A percentile compares a stretch with the other conserved stretches of the same genome.
Evolutionary conservation across 2,797 vertebrate genomes (phyloP).

Genomic region (Momotus momota): DNA sequence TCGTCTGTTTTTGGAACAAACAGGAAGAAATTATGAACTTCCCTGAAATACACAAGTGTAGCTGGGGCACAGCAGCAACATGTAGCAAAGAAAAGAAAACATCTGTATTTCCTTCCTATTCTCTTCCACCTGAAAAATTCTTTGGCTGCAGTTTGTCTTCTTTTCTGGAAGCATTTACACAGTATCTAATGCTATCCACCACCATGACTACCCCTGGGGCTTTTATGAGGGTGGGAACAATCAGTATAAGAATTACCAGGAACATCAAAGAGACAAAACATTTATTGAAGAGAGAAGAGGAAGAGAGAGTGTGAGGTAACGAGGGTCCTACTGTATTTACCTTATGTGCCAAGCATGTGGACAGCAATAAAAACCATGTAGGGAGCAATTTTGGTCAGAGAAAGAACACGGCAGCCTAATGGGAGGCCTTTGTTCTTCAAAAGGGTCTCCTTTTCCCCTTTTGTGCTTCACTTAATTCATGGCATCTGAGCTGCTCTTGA

Average conservation of each 20-base stretch:
- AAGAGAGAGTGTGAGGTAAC: slow-evolving; percentile 72
- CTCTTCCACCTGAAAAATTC: slow-evolving; percentile 70
- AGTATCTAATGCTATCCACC: slow-evolving; percentile 62
- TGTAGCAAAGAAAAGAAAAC: slow-evolving; percentile 27
- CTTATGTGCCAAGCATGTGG: slow-evolving; percentile 79
- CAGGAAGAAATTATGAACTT: slow-evolving; percentile 39
- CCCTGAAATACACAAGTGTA: neutral
- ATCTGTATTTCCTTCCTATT: slow-evolving; percentile 45
- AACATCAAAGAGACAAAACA: slow-evolving; percentile 77
- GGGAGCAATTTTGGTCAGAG: slow-evolving; percentile 80
- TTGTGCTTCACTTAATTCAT: slow-evolving; percentile 84
- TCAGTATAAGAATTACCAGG: slow-evolving; percentile 75
- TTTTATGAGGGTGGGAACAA: slow-evolving; percentile 73
- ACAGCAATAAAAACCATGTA: slow-evolving; percentile 79
- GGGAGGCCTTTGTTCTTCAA: slow-evolving; percentile 84
- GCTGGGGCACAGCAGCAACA: neutral
- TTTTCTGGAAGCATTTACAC: slow-evolving; percentile 71
- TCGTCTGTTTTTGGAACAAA: slow-evolving; percentile 29
- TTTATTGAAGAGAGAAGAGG: slow-evolving; percentile 66
- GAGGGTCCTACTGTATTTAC: slow-evolving; percentile 80
- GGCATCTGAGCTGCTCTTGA: slow-evolving; percentile 85
- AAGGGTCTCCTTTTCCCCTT: slow-evolving; percentile 83
- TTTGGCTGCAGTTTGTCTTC: slow-evolving; percentile 62
- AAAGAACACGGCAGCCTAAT: slow-evolving; percentile 84
- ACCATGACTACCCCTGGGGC: slow-evolving; percentile 66